phyloP scores from a whole-genome alignment of 2,797 vertebrate genomes.

The Chrosomus eos region DNA sequence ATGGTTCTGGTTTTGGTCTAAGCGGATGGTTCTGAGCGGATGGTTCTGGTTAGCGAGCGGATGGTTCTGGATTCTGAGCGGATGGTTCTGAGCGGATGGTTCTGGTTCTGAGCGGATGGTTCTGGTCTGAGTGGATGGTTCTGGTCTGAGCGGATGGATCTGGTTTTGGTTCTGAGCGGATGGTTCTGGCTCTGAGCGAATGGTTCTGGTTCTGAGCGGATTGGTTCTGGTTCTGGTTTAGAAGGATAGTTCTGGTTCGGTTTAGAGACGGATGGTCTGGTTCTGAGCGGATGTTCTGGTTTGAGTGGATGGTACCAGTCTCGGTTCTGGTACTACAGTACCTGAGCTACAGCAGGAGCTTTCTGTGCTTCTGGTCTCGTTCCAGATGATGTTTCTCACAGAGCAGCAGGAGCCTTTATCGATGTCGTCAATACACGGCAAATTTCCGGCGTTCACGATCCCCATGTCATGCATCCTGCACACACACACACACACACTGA shows the following conservation, averaged over 20 bases:
- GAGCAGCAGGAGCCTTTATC: slow-evolving; percentile 87
- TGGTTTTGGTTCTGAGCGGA: not conserved
- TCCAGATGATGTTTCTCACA: slow-evolving; percentile 98
- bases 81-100: not conserved
- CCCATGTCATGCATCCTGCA: slow-evolving; percentile 95
- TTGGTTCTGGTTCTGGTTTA: too few species aligned
- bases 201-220: not conserved
- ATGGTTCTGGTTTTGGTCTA: too few species aligned
- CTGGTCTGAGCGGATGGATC: not conserved
- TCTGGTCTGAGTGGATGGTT: not conserved
- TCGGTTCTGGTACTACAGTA: slow-evolving; percentile 59
- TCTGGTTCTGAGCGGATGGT: too few species aligned
- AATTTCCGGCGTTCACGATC: slow-evolving; percentile 96
- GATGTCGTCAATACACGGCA: slow-evolving; percentile 93
- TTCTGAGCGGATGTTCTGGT: too few species aligned
- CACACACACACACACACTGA: not conserved
- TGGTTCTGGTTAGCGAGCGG: too few species aligned
- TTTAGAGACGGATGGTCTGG: not conserved
- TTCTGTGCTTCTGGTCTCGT: slow-evolving; percentile 95
- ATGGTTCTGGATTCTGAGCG: too few species aligned
- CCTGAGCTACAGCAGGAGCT: slow-evolving; percentile 93
- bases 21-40: not conserved
- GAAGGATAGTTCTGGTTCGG: too few species aligned
- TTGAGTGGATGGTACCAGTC: not conserved
- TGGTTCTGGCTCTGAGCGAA: too few species aligned